These are phyloP conservation scores for Pantelozetes paolii DNA, from an alignment of 2,888 invertebrate genomes.

Conservation along the genomic window DNA sequence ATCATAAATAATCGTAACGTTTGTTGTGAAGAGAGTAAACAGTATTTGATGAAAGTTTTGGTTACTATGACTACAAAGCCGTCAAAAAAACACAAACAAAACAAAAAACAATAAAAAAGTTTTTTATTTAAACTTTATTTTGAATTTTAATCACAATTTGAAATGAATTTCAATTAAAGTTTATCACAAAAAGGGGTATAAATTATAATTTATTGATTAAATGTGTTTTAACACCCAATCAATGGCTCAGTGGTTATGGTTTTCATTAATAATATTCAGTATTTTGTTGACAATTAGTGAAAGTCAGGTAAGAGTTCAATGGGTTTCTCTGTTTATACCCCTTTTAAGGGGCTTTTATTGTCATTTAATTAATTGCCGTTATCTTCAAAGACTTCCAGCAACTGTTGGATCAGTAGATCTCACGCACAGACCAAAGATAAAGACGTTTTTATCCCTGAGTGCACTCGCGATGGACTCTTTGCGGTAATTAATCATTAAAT, in stretches of 20 bases:
- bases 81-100: no score
- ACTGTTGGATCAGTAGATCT: constrained; percentile 8
- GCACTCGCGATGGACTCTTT: constrained; percentile 39
- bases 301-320: neutral
- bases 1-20: no score
- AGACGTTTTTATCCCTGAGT: constrained; percentile 34
- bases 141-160: no score
- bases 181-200: no score
- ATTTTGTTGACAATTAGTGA: neutral
- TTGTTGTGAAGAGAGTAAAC: no score
- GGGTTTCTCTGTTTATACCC: neutral
- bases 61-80: no score
- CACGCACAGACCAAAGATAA: constrained; percentile 4
- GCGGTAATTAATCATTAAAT: neutral
- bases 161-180: no score
- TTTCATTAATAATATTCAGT: neutral
- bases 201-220: no score
- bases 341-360: neutral
- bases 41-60: no score
- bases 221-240: no score
- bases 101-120: no score
- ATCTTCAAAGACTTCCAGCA: neutral
- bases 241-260: neutral
- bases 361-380: neutral
- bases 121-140: no score